Conservation (phyloP, 2,888 invertebrate species). For the Pollenia labialis region DNA sequence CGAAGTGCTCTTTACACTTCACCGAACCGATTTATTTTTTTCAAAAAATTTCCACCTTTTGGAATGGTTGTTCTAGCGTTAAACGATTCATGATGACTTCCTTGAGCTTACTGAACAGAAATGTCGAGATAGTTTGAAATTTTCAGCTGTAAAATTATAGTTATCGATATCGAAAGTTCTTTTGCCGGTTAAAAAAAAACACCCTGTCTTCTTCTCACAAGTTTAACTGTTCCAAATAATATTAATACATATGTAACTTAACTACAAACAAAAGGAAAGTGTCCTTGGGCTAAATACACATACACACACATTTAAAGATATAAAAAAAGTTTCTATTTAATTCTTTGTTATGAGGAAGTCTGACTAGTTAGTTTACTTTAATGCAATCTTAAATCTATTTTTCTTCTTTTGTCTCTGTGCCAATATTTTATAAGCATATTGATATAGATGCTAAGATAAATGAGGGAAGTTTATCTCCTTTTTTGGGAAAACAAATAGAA, state of each 20-base stretch:
- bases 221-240: background rate
- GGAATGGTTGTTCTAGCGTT: too few species aligned
- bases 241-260: background rate
- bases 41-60: too few species aligned
- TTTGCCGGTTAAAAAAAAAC: too few species aligned
- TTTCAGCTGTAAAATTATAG: too few species aligned
- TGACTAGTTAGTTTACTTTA: background rate
- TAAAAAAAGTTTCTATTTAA: slow-evolving; percentile 3
- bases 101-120: too few species aligned
- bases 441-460: slow-evolving; percentile 5
- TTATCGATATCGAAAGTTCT: too few species aligned
- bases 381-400: slow-evolving; percentile 24
- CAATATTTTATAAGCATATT: slow-evolving; percentile 12
- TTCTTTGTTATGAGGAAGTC: background rate
- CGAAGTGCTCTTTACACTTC: too few species aligned
- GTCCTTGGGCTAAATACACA: slow-evolving; percentile 8
- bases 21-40: too few species aligned
- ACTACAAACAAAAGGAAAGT: background rate
- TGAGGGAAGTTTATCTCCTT: background rate
- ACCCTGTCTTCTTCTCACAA: background rate
- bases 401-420: slow-evolving; percentile 1
- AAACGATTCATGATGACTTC: too few species aligned
- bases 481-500: slow-evolving; percentile 5
- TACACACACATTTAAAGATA: background rate
- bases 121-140: too few species aligned